Evolutionary conservation across 1,140 invertebrate genomes (phyloP).

Genomic region (Eupeodes corollae): DNA sequence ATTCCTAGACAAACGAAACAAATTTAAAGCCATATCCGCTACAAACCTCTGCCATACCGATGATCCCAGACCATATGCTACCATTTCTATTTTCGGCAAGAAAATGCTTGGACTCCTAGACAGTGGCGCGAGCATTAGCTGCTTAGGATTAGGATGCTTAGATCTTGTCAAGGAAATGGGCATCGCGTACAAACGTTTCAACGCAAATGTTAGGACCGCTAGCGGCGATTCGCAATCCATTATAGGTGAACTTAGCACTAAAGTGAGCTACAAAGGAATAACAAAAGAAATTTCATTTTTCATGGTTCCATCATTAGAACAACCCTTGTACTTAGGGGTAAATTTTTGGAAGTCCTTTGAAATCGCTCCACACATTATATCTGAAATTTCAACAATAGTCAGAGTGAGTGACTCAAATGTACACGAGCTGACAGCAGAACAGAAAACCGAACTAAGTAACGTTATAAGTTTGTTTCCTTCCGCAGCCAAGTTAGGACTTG

Average conservation of each 20-base stretch:
- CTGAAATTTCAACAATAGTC: background rate
- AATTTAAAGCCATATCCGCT: too few relatives aligned
- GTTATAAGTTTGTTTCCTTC: too few relatives aligned
- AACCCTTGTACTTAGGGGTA: background rate
- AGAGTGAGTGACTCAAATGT: background rate
- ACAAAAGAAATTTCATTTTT: background rate
- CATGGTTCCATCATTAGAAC: background rate
- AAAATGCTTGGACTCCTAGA: slow-evolving; percentile 1
- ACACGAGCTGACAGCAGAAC: background rate
- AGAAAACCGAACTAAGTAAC: background rate
- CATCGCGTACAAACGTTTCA: background rate
- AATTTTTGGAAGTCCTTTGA: background rate
- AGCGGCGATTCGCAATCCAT: background rate
- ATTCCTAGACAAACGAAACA: too few relatives aligned
- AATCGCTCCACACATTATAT: background rate
- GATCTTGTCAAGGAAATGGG: background rate
- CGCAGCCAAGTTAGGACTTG: background rate
- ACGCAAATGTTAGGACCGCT: background rate
- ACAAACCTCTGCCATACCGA: too few relatives aligned
- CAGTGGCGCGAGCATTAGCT: slow-evolving; percentile 1
- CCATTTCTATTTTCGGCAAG: too few relatives aligned
- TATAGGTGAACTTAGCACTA: background rate
- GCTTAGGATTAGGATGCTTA: background rate
- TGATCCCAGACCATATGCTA: too few relatives aligned
- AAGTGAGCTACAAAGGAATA: background rate